Percentiles rank a stretch among this genome's conserved stretches.
These are phyloP conservation scores for Gavia stellata DNA, from an alignment of 2,113 vertebrate genomes.

Conservation along the genomic window DNA sequence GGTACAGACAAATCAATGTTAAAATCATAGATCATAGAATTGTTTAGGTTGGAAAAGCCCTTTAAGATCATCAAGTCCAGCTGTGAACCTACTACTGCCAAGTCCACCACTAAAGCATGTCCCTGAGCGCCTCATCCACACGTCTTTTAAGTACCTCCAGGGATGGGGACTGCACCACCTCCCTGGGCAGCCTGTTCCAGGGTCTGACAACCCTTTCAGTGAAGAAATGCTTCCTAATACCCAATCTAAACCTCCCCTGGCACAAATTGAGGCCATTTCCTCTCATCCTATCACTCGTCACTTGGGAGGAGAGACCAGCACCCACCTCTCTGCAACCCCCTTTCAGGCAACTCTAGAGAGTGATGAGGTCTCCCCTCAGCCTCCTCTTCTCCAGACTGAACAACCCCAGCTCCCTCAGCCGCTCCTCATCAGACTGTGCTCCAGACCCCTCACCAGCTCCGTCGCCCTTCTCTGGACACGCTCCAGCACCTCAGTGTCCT, in stretches of 20 bases:
- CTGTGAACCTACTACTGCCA: fast-evolving
- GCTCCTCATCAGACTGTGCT: background rate
- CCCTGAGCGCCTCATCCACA: no score
- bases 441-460: background rate
- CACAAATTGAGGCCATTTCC: fast-evolving
- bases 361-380: background rate
- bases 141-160: fast-evolving
- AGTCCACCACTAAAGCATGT: background rate
- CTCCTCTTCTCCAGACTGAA: background rate
- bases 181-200: no score
- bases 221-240: background rate
- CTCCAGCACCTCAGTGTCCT: background rate
- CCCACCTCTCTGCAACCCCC: no score
- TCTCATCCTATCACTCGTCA: fast-evolving
- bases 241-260: background rate
- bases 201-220: fast-evolving
- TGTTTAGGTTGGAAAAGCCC: background rate
- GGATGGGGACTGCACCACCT: background rate
- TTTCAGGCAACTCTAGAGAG: background rate
- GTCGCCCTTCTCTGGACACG: background rate
- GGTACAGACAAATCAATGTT: no score
- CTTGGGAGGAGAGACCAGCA: background rate
- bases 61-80: background rate
- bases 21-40: background rate
- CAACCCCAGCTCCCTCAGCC: background rate